Evolutionary conservation across 2,888 invertebrate species (phyloP).

Genomic region (Macropis europaea): DNA sequence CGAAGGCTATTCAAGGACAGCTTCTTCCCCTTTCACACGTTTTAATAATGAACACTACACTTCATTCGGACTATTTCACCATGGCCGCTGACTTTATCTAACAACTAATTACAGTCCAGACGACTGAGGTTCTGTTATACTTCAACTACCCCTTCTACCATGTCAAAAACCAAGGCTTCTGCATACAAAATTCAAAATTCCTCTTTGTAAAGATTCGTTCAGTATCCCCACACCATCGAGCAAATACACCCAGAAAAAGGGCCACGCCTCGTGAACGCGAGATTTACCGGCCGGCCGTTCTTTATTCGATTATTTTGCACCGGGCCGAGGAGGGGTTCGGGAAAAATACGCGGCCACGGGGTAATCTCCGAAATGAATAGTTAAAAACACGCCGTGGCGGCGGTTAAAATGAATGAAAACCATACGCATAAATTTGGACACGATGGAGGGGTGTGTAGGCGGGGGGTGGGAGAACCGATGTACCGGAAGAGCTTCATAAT

Average conservation of each 20-base stretch:
- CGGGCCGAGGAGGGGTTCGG: neutral
- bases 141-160: too few relatives aligned
- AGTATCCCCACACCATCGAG: neutral
- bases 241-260: neutral
- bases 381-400: constrained; percentile 15
- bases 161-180: too few relatives aligned
- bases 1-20: too few relatives aligned
- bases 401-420: constrained; percentile 47
- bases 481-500: constrained; percentile 40
- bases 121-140: too few relatives aligned
- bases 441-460: too few relatives aligned
- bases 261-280: neutral
- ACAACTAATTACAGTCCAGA: too few relatives aligned
- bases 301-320: constrained; percentile 9
- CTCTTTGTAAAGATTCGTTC: too few relatives aligned
- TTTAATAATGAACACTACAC: too few relatives aligned
- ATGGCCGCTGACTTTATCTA: too few relatives aligned
- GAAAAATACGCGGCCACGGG: constrained; percentile 12
- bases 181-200: too few relatives aligned
- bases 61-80: too few relatives aligned
- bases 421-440: constrained; percentile 58
- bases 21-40: too few relatives aligned
- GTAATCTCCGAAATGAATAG: constrained; percentile 26
- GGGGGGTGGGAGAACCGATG: constrained; percentile 28
- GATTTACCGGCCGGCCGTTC: constrained; percentile 6